phyloP scores from a whole-genome alignment of 2,113 vertebrate genomes.

The Brachyhypopomus gauderio region DNA sequence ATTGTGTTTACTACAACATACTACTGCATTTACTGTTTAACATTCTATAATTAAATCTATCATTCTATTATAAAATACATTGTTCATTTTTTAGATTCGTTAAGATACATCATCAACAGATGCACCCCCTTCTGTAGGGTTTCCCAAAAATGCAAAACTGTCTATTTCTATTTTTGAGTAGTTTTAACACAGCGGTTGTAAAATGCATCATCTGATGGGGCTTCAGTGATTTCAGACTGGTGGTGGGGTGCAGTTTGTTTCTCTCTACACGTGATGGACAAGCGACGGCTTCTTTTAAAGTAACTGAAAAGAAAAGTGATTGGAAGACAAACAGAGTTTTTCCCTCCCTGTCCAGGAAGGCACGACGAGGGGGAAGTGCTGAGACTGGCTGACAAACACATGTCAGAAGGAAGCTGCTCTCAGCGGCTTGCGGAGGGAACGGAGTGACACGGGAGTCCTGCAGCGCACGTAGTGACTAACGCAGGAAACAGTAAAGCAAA shows the following conservation, averaged over 20 bases:
- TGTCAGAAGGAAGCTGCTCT: slow-evolving; percentile 11
- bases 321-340: slow-evolving; percentile 37
- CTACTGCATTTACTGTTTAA: too few species aligned
- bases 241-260: slow-evolving; percentile 24
- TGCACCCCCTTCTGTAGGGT: too few species aligned
- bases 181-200: neutral
- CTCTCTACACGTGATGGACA: neutral
- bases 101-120: too few species aligned
- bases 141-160: too few species aligned
- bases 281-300: slow-evolving; percentile 35
- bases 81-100: too few species aligned
- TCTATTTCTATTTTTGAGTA: neutral
- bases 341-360: neutral
- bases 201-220: neutral
- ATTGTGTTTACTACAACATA: too few species aligned
- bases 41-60: too few species aligned
- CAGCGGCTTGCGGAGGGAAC: neutral
- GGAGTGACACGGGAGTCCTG: slow-evolving; percentile 11
- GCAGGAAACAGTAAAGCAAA: slow-evolving; percentile 21
- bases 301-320: slow-evolving; percentile 41
- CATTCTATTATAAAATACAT: too few species aligned
- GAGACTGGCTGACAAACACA: slow-evolving; percentile 1
- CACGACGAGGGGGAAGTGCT: neutral
- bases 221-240: neutral
- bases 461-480: slow-evolving; percentile 13